A percentile compares a stretch with the other conserved stretches of the same genome.
Evolutionary conservation across 2,888 invertebrate species (phyloP).

Genomic region (Trachelus iudaicus): DNA sequence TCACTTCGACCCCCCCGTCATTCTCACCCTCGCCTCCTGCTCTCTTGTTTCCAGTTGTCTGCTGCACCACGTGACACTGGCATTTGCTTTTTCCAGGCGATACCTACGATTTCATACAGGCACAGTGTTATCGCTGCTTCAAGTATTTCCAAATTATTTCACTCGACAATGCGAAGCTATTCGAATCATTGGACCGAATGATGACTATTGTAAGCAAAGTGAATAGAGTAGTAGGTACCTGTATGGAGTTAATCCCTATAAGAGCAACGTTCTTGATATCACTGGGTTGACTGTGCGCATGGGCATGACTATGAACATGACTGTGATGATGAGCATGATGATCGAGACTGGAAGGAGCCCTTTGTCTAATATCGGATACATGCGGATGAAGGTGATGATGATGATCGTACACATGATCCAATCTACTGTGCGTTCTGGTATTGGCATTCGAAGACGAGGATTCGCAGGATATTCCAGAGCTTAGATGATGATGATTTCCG

Average conservation of each 20-base stretch:
- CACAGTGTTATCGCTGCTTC: neutral
- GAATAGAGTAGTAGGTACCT: constrained; percentile 36
- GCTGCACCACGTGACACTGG: constrained; percentile 59
- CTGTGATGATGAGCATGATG: constrained; percentile 34
- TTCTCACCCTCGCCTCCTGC: constrained; percentile 45
- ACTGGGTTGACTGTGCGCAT: constrained; percentile 28
- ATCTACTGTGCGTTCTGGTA: constrained; percentile 47
- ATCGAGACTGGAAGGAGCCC: constrained; percentile 24
- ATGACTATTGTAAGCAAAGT: neutral
- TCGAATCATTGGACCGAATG: neutral
- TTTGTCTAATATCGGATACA: constrained; percentile 37
- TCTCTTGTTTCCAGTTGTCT: constrained; percentile 41
- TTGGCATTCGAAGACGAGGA: constrained; percentile 51
- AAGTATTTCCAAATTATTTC: neutral
- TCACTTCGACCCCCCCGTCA: constrained; percentile 49
- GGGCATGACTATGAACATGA: constrained; percentile 24
- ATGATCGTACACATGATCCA: constrained; percentile 54
- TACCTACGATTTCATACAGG: constrained; percentile 26
- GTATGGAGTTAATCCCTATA: constrained; percentile 52
- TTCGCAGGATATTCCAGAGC: constrained; percentile 55
- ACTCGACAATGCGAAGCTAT: neutral
- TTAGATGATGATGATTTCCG: constrained; percentile 48
- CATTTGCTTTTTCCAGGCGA: constrained; percentile 52
- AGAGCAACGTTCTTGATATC: constrained; percentile 48
- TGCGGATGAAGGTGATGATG: constrained; percentile 37